phyloP scores from a whole-genome alignment of 2,888 invertebrate genomes.

The Emmelina monodactyla region DNA sequence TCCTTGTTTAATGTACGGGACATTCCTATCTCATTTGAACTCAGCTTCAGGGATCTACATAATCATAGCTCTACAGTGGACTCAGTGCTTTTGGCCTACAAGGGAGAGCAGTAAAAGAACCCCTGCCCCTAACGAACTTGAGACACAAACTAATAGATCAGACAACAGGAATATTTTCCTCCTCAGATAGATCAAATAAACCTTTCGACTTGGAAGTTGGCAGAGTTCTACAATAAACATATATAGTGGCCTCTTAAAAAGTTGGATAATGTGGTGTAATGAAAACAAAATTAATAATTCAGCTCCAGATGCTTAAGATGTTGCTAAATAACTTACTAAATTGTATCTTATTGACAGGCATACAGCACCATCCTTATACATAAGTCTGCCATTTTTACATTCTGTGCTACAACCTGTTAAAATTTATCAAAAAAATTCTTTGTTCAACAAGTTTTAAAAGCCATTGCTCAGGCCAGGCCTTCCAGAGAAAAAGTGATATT shows the following conservation, averaged over 20 bases:
- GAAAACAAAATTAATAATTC: too few species aligned
- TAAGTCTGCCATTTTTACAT: neutral
- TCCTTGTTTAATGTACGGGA: too few species aligned
- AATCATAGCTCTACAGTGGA: conserved; percentile 8
- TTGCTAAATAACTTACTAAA: neutral
- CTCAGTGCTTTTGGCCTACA: conserved; percentile 6
- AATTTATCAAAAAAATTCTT: neutral
- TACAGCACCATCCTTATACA: neutral
- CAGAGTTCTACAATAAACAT: too few species aligned
- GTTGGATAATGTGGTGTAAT: conserved; percentile 3
- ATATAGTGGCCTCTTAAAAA: neutral
- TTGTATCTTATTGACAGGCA: neutral
- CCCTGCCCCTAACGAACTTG: conserved; percentile 8
- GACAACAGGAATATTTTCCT: too few species aligned
- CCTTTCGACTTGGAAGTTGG: too few species aligned
- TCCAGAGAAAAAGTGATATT: neutral
- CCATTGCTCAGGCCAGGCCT: neutral
- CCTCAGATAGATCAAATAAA: too few species aligned
- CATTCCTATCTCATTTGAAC: too few species aligned
- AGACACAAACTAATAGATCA: conserved; percentile 9
- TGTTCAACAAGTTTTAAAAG: neutral
- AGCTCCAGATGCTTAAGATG: neutral
- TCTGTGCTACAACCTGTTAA: too few species aligned
- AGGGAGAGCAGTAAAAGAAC: too few species aligned
- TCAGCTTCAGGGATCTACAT: too few species aligned